These are phyloP conservation scores for Aporophyla nigra DNA, from an alignment of 2,888 invertebrate genomes.

Conservation along the genomic window DNA sequence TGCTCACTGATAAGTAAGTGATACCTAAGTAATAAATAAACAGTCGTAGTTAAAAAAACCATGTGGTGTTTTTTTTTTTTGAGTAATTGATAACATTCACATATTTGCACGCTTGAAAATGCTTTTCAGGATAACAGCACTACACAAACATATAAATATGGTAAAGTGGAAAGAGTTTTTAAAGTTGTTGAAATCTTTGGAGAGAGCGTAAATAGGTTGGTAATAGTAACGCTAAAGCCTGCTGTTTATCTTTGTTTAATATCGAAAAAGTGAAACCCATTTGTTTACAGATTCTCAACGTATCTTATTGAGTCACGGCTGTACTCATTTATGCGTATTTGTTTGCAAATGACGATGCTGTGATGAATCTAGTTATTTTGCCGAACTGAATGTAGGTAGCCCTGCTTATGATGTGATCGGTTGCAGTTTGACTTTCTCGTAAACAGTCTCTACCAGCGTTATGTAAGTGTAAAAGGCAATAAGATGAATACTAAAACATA, in stretches of 20 bases:
- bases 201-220: slow-evolving; percentile 17
- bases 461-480: slow-evolving; percentile 41
- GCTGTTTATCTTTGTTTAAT: slow-evolving; percentile 47
- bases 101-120: not conserved
- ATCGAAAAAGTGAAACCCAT: slow-evolving; percentile 67
- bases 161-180: not conserved
- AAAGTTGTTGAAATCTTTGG: not conserved
- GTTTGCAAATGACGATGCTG: slow-evolving; percentile 55
- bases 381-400: slow-evolving; percentile 33
- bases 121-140: not conserved
- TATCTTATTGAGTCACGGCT: slow-evolving; percentile 40
- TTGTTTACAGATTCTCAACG: slow-evolving; percentile 54
- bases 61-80: not conserved
- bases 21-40: too few species aligned
- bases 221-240: slow-evolving; percentile 7
- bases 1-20: not conserved
- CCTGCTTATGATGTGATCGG: slow-evolving; percentile 45
- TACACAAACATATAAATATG: not conserved
- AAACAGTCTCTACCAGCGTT: slow-evolving; percentile 28
- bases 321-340: slow-evolving; percentile 38
- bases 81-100: not conserved
- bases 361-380: slow-evolving; percentile 42
- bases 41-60: not conserved
- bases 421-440: slow-evolving; percentile 42
- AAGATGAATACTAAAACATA: slow-evolving; percentile 25